phyloP scores from a whole-genome alignment of 2,797 vertebrate genomes.

The Benthosema pterotum region DNA sequence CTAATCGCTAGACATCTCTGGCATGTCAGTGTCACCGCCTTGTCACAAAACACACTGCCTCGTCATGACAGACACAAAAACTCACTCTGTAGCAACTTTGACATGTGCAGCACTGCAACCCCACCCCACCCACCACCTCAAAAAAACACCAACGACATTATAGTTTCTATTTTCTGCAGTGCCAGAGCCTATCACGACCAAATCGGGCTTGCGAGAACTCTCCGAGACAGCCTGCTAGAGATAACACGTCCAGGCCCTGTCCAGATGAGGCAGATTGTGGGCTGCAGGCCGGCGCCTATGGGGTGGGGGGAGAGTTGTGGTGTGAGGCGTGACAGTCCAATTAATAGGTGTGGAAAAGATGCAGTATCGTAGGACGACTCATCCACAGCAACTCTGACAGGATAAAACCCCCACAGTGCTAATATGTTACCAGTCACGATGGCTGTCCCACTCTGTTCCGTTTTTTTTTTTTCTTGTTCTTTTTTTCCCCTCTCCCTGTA shows the following conservation, averaged over 20 bases:
- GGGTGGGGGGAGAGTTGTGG: constrained; percentile 5
- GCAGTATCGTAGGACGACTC: constrained; percentile 45
- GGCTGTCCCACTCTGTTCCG: constrained; percentile 11
- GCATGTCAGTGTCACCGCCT: too few species aligned
- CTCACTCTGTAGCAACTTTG: constrained; percentile 1
- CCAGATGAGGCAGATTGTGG: constrained; percentile 4
- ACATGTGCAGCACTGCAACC: neutral
- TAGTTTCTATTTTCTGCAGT: neutral
- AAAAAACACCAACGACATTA: neutral
- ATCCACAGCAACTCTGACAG: constrained; percentile 31
- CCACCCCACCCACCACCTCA: too few species aligned
- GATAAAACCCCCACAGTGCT: constrained; percentile 27
- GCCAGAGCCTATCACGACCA: neutral
- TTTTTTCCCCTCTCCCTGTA: neutral
- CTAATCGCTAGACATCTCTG: too few species aligned
- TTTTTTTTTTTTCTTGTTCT: neutral
- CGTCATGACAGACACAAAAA: neutral
- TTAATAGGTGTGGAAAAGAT: constrained; percentile 54
- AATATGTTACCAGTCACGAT: constrained; percentile 37
- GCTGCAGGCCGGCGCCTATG: constrained; percentile 9
- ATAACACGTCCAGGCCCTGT: constrained; percentile 12
- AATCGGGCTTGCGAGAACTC: constrained; percentile 4
- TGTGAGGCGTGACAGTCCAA: constrained; percentile 53
- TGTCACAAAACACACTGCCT: neutral
- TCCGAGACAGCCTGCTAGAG: constrained; percentile 4